A percentile compares a stretch with the other conserved stretches of the same genome.
phyloP scores from a whole-genome alignment of 30 jellyfish, hydroid and myxozoan genomes.

The Phacellophora camtschatica region DNA sequence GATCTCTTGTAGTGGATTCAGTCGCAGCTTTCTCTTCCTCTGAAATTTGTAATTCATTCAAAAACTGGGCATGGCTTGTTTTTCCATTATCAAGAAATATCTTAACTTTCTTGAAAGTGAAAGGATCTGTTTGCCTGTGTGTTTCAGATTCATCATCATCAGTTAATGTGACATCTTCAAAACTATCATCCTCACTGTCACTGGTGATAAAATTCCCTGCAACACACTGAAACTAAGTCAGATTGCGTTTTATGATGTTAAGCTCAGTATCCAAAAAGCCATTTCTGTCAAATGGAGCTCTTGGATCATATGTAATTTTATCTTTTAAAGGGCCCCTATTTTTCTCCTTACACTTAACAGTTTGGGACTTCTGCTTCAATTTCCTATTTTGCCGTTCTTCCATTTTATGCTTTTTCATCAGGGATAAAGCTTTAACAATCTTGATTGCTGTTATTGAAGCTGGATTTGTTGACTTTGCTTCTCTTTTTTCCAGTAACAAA shows the following conservation, averaged over 20 bases:
- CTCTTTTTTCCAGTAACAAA: constrained; percentile 45
- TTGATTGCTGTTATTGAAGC: constrained; percentile 53
- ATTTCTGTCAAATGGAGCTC: constrained; percentile 47
- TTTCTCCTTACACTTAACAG: constrained; percentile 3
- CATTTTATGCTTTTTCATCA: constrained; percentile 7
- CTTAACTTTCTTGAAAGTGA: constrained; percentile 36
- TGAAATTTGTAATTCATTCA: constrained; percentile 40
- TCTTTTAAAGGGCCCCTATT: constrained; percentile 44
- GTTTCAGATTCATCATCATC: constrained; percentile 36
- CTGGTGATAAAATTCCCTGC: constrained; percentile 63
- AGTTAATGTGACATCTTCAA: constrained; percentile 15
- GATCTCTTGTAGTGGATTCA: constrained; percentile 39
- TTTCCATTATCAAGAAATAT: constrained; percentile 22
- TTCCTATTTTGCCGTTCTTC: constrained; percentile 24
- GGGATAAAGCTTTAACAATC: constrained; percentile 54
- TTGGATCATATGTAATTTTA: constrained; percentile 36
- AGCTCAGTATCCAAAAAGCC: constrained; percentile 39
- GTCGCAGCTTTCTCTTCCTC: constrained; percentile 35
- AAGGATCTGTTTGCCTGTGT: constrained; percentile 49
- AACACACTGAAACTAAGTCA: constrained; percentile 51
- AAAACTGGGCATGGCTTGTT: constrained; percentile 33
- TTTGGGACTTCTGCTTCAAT: constrained; percentile 38
- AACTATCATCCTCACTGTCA: constrained; percentile 50
- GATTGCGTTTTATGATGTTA: constrained; percentile 26
- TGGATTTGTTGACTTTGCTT: constrained; percentile 52